These are phyloP conservation scores for Somateria mollissima DNA, from an alignment of 2,797 vertebrate genomes.

Conservation along the genomic window DNA sequence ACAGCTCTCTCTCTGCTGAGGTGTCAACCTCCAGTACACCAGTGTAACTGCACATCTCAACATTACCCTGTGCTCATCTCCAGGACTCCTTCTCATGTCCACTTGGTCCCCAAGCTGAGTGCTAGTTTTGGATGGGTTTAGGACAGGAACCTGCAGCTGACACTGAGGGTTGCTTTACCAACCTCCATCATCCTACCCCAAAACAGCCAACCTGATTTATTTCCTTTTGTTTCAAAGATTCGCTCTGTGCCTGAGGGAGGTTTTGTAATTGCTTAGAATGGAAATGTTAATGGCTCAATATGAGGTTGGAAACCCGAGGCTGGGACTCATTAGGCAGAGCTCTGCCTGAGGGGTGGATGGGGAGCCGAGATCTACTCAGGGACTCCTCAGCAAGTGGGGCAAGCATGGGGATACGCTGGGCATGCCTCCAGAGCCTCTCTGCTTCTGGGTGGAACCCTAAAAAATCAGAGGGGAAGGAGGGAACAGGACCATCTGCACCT, in stretches of 20 bases:
- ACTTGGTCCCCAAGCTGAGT: neutral
- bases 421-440: neutral
- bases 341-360: neutral
- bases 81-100: neutral
- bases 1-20: neutral
- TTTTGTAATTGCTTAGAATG: slow-evolving; percentile 16
- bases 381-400: neutral
- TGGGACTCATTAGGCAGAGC: neutral
- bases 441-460: neutral
- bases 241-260: neutral
- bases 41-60: neutral
- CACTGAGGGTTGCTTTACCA: neutral
- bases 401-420: accelerated
- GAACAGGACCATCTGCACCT: neutral
- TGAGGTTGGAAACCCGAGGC: neutral
- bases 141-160: neutral
- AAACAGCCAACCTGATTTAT: neutral
- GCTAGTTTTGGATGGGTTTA: neutral
- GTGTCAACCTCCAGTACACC: neutral
- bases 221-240: neutral
- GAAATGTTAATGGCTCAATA: neutral
- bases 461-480: neutral
- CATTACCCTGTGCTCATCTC: neutral
- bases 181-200: neutral
- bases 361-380: neutral